A percentile compares a stretch with the other conserved stretches of the same genome.
These are phyloP conservation scores for Tragulus kanchil DNA, from an alignment of 2,113 vertebrate species.

Conservation along the genomic window DNA sequence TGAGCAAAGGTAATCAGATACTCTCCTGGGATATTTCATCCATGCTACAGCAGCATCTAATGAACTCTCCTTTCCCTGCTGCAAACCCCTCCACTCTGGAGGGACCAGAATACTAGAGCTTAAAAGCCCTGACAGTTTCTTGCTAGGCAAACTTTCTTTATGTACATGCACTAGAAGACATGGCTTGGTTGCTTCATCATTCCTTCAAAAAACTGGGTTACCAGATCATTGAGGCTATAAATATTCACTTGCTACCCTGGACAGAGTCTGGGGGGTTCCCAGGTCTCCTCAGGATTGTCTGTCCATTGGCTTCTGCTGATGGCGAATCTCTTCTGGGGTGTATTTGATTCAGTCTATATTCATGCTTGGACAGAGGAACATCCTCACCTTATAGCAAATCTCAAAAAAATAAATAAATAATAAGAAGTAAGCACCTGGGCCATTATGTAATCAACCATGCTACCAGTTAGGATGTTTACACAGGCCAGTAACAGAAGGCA, in stretches of 20 bases:
- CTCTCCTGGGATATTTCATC: slow-evolving; percentile 59
- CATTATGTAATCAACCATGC: background rate
- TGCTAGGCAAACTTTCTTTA: slow-evolving; percentile 10
- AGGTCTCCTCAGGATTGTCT: background rate
- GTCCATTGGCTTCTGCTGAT: background rate
- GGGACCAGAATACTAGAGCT: background rate
- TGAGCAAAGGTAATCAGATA: slow-evolving; percentile 77
- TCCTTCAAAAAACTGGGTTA: slow-evolving; percentile 49
- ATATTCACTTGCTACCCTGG: background rate
- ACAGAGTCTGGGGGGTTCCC: slow-evolving; percentile 41
- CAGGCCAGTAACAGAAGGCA: background rate
- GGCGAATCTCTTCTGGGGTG: background rate
- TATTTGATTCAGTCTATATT: slow-evolving; percentile 20
- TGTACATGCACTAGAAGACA: background rate
- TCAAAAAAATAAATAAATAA: background rate
- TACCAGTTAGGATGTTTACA: background rate
- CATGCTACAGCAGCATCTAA: background rate
- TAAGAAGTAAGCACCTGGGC: background rate
- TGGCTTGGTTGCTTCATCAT: background rate
- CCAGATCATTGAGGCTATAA: background rate
- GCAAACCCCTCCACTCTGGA: slow-evolving; percentile 23
- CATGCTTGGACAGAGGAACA: background rate
- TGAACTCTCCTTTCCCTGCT: slow-evolving; percentile 58
- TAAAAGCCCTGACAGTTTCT: slow-evolving; percentile 23
- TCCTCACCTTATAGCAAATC: slow-evolving; percentile 13